phyloP scores from a whole-genome alignment of 2,797 vertebrate species.

The Astyanax mexicanus region DNA sequence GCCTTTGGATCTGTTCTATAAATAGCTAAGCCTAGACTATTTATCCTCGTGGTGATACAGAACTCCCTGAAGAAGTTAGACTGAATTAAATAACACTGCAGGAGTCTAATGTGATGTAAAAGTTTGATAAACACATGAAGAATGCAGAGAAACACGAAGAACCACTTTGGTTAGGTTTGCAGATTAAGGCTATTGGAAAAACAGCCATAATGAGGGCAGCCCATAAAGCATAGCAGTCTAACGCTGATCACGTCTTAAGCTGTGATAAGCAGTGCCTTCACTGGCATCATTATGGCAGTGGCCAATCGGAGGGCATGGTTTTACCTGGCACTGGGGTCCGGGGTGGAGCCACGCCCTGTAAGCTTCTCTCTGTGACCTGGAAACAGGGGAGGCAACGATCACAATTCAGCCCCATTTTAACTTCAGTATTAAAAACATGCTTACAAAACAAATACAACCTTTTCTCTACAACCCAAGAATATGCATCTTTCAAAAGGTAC shows the following conservation, averaged over 20 bases:
- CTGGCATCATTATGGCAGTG: slow-evolving; percentile 27
- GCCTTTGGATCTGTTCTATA: background rate
- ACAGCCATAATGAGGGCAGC: slow-evolving; percentile 36
- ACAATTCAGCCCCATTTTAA: slow-evolving; percentile 2
- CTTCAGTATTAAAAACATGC: background rate
- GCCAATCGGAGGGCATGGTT: slow-evolving; percentile 29
- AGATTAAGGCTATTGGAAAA: slow-evolving; percentile 43
- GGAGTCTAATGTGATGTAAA: background rate
- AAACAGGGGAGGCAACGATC: slow-evolving; percentile 19
- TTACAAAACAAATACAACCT: background rate
- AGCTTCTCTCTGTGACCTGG: slow-evolving; percentile 40
- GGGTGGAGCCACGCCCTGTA: slow-evolving; percentile 28
- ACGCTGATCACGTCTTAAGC: slow-evolving; percentile 39
- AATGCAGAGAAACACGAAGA: background rate
- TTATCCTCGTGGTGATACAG: background rate
- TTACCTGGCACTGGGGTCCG: slow-evolving; percentile 51
- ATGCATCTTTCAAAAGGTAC: too few species aligned
- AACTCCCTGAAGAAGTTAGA: background rate
- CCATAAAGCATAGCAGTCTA: slow-evolving; percentile 11
- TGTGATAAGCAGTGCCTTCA: slow-evolving; percentile 32
- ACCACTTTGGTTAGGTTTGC: slow-evolving; percentile 14
- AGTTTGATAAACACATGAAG: background rate
- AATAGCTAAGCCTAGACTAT: background rate
- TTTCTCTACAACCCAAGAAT: background rate
- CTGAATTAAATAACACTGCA: background rate